These are phyloP conservation scores for Morpho achilles DNA, from an alignment of 2,888 invertebrate species.

Conservation along the genomic window DNA sequence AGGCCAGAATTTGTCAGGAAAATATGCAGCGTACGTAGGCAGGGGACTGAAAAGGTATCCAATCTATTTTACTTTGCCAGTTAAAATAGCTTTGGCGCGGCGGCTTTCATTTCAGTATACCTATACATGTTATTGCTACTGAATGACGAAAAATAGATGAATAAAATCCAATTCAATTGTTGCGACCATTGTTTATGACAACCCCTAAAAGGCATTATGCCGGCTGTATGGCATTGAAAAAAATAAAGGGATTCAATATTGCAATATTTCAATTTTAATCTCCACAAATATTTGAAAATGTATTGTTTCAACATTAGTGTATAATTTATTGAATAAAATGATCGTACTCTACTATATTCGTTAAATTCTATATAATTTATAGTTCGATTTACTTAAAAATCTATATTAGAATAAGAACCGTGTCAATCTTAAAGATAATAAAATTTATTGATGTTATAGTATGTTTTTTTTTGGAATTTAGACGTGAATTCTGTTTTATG, in stretches of 20 bases:
- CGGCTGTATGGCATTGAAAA: not conserved
- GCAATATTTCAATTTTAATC: too few relatives aligned
- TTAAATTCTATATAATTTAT: too few relatives aligned
- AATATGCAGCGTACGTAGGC: slow-evolving; percentile 16
- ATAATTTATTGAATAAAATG: too few relatives aligned
- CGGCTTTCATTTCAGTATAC: slow-evolving; percentile 20
- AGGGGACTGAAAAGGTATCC: slow-evolving; percentile 18
- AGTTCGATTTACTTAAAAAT: too few relatives aligned
- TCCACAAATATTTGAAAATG: too few relatives aligned
- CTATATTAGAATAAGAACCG: too few relatives aligned
- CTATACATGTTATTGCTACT: slow-evolving; percentile 8
- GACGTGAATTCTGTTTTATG: too few relatives aligned
- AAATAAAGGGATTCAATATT: not conserved
- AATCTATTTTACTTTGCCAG: slow-evolving; percentile 20
- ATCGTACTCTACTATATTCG: too few relatives aligned
- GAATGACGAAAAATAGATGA: slow-evolving; percentile 12
- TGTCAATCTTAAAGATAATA: too few relatives aligned
- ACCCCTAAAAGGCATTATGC: not conserved
- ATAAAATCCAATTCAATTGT: slow-evolving; percentile 16
- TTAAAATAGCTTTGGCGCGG: slow-evolving; percentile 22
- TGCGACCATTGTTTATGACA: slow-evolving; percentile 10
- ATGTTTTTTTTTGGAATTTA: too few relatives aligned
- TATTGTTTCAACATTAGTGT: too few relatives aligned
- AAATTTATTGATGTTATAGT: too few relatives aligned
- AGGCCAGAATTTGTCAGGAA: slow-evolving; percentile 13